Conservation (phyloP, 2,888 invertebrate genomes). For the Diarsia dahlii region DNA sequence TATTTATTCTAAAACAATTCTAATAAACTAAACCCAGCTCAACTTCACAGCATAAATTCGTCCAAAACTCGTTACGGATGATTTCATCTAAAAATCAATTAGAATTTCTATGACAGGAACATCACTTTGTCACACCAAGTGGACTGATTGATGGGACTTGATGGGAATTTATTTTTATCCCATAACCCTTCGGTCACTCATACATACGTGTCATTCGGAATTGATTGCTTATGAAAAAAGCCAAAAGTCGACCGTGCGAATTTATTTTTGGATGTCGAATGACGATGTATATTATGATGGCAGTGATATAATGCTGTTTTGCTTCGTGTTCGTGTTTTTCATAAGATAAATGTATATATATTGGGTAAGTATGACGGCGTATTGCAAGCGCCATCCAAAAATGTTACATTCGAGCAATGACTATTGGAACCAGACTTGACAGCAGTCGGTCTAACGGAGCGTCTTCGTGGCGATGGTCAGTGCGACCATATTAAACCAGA, state of each 20-base stretch:
- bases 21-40: conserved; percentile 23
- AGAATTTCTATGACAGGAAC: conserved; percentile 77
- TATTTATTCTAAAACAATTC: conserved; percentile 11
- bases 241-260: conserved; percentile 66
- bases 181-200: conserved; percentile 74
- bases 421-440: too few relatives aligned
- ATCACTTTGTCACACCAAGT: conserved; percentile 78
- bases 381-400: too few relatives aligned
- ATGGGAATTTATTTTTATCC: conserved; percentile 79
- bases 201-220: conserved; percentile 79
- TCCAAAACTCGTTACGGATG: conserved; percentile 54
- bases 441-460: too few relatives aligned
- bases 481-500: too few relatives aligned
- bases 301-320: background rate
- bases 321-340: too few relatives aligned
- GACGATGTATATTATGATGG: conserved; percentile 12
- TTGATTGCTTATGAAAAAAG: conserved; percentile 81
- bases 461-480: too few relatives aligned
- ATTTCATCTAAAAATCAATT: conserved; percentile 81
- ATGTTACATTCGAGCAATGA: too few relatives aligned
- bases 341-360: too few relatives aligned
- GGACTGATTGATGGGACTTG: conserved; percentile 83
- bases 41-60: conserved; percentile 31
- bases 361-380: too few relatives aligned
- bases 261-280: conserved; percentile 50